Evolutionary conservation across 2,888 invertebrate genomes (phyloP), one percentile per base, ranked within the genome.

Genomic region (Limnephilus rhombicus): DNA sequence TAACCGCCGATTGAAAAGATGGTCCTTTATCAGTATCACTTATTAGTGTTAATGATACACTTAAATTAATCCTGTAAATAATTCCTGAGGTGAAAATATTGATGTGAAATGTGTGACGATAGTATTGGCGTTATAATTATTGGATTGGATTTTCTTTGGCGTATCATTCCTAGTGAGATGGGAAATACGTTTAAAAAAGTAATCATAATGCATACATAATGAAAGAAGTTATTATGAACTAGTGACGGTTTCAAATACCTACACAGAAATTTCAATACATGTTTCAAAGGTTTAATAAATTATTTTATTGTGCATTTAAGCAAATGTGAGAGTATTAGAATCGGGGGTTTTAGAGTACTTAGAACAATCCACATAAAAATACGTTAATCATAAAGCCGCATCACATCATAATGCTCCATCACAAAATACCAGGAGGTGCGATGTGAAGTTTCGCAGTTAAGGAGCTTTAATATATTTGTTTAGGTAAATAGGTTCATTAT

Each of bases 401-500:
- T 68, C n/a, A 68, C n/a, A 68, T 9, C 24, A n/a, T 68, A 68
- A 68, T 68, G 68, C 2, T n/a, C 9, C 9, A 9, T 68, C 68
- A 68, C 24, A 68, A 68, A 68, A 68, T n/a, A n/a, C n/a, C 24
- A 1, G 7, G 68, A 18, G 68, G n/a, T 24, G n/a, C n/a, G 45
- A 49, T 86, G 86, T 49, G n/a, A 86, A 45, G 29, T 86, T 86
- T n/a, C 31, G 80, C 89, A 81, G 81, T 80, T 45, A 41, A 45
- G 80, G 34, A 45, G 86, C 86, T 86, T 49, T 53, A 68, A 68
- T 68, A 53, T 85, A 83, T 90, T 90, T 90, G 90, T 90, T 90
- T 41, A 45, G 41, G 90, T 90, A 31, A 83, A 90, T 82, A 90
- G 49, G 29, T 90, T 90, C 82, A 90, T 90, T 83, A n/a, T 82